Base-by-base conservation (phyloP, 1,140 invertebrate species). In the Portunus trituberculatus region DNA sequence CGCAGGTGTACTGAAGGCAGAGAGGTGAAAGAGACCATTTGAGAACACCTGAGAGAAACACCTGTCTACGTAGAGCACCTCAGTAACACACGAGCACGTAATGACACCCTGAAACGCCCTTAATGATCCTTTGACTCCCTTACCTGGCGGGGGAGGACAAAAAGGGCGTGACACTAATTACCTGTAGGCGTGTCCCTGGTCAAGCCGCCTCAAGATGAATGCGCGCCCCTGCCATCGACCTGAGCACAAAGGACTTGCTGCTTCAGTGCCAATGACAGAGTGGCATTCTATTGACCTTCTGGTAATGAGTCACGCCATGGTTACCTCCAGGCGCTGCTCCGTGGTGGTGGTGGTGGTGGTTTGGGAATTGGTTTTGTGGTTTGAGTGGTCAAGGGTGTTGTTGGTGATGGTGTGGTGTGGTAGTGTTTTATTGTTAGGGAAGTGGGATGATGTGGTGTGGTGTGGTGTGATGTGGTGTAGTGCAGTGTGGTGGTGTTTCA, bases 241-340 rank as follows among this genome's bases (percentile, higher is more conserved):
- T 39, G 28, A 8, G 45, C 39, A 93, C 92, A 93, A 93, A 93
- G 92, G 67, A 46, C 29, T 48, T 32, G 25, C n/a, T 31, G 92
- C 14, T 87, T 1, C 0, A 20, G 92, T 93, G 92, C 92, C 92
- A 93, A 87, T 93, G 92, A 93, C 92, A 93, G 92, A 87, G 92
- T 93, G 92, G 28, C 83, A 29, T 10, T 31, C 67, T 93, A 93
- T 93, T 93, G 92, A 93, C 92, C 92, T 59, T 93, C 92, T 32
- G 52, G 92, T 93, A 93, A 93, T 93, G 76, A 93, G 82, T 59
- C 92, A 87, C 92, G 82, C 67, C 29, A 52, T 4, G 76, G n/a
- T 39, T 29, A 84, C 82, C 76, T 93, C 46, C 28, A 25, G 14
- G 29, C 16, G 39, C 1, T 0, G 39, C 39, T 3, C 12, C 3